Evolutionary conservation across 2,797 vertebrate genomes (phyloP), one percentile per base, ranked within the genome.

Genomic region (Argentina silus): DNA sequence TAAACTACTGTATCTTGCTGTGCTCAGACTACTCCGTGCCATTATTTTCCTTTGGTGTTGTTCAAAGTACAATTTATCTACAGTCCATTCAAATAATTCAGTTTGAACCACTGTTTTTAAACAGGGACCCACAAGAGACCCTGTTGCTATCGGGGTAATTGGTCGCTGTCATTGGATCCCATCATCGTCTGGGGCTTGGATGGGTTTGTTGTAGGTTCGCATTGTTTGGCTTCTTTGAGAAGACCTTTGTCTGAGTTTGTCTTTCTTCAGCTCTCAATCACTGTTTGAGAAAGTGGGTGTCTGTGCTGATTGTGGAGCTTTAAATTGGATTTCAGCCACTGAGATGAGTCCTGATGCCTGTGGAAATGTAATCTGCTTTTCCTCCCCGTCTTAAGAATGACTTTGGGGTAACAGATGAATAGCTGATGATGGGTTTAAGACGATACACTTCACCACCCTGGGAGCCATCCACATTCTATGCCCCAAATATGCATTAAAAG

Each of bases 401-500:
- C 61, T 74, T 66, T 47, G 36, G 15, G 72, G 23, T 15, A 75
- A 66, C 36, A 59, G 76, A 77, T 69, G 77, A 78, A 75, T 70
- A 72, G 76, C 57, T 48, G 74, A 68, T 79, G 82, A 81, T 78
- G 44, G 83, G 78, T 77, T 69, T 73, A 63, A 63, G 57, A 78
- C 60, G 70, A 77, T 60, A 61, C 14, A 56, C 61, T 45, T 43
- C 15, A 53, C 48, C 8, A 2, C n/a, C 36, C 17, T 48, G 45
- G 45, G 19, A 66, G 17, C 21, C 57, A 21, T 23, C 21, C 11
- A 14, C 51, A n/a, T 7, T 36, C 43, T 36, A 55, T 27, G n/a
- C 60, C 19, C 53, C 7, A 8, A 36, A 36, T 36, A 36, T 1
- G 27, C 27, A 1, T 36, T 36, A 36, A 36, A 36, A 36, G 27